These are phyloP conservation scores for Decapterus maruadsi DNA, from an alignment of 2,797 vertebrate species.

Conservation along the genomic window DNA sequence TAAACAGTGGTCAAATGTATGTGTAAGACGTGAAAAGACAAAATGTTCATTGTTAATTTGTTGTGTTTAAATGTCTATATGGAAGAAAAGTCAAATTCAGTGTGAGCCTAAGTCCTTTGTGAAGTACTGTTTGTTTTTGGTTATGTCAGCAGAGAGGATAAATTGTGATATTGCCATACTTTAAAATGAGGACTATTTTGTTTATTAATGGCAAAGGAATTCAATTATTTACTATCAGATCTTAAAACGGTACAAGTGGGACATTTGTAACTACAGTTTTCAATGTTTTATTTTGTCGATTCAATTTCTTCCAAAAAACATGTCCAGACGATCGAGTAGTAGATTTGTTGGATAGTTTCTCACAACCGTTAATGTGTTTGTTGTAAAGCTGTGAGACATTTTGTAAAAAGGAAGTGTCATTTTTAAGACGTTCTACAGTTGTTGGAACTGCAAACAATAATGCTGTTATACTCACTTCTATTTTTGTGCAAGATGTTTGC, in stretches of 20 bases:
- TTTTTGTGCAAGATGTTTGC: constrained; percentile 86
- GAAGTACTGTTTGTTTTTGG: constrained; percentile 67
- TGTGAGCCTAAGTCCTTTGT: constrained; percentile 69
- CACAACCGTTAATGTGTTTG: constrained; percentile 43
- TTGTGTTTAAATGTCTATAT: constrained; percentile 64
- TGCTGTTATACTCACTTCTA: constrained; percentile 21
- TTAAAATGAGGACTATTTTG: constrained; percentile 35
- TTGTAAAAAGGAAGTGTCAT: constrained; percentile 35
- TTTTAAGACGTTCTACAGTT: constrained; percentile 29
- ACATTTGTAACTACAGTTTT: constrained; percentile 37
- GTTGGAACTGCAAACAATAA: constrained; percentile 29
- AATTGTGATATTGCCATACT: constrained; percentile 49
- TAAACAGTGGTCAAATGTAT: constrained; percentile 58
- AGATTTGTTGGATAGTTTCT: constrained; percentile 33
- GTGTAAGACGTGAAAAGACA: constrained; percentile 54
- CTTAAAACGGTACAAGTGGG: constrained; percentile 13
- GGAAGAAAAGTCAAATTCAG: constrained; percentile 56
- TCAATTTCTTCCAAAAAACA: constrained; percentile 16
- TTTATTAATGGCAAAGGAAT: constrained; percentile 35
- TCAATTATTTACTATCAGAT: constrained; percentile 25
- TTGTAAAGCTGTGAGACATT: constrained; percentile 45
- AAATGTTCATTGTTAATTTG: constrained; percentile 59
- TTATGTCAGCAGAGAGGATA: constrained; percentile 51
- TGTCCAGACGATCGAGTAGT: constrained; percentile 11
- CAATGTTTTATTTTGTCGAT: neutral